Conservation (phyloP, 2,113 vertebrate genomes). For the Zingel zingel region DNA sequence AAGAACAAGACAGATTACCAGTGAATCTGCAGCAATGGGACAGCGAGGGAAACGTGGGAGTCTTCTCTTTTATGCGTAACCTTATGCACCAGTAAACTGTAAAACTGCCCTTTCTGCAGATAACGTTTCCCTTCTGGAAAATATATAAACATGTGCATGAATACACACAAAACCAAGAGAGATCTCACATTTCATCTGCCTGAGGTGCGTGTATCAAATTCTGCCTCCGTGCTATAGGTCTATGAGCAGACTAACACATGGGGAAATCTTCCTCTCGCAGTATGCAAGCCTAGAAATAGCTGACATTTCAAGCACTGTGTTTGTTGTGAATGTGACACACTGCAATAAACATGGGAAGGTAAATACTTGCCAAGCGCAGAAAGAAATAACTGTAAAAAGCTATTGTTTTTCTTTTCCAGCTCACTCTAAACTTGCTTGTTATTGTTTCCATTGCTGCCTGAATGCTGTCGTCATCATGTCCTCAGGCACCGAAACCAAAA, state of each 20-base stretch:
- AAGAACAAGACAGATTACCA: conserved; percentile 38
- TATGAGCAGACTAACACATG: conserved; percentile 27
- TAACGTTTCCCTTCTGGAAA: conserved; percentile 38
- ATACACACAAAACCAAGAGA: conserved; percentile 14
- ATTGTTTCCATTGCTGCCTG: conserved; percentile 36
- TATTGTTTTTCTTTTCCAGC: conserved; percentile 25
- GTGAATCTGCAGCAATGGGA: conserved; percentile 7
- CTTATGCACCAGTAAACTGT: conserved; percentile 9
- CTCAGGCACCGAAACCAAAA: conserved; percentile 21
- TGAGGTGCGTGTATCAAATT: conserved; percentile 31
- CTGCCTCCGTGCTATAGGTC: conserved; percentile 1
- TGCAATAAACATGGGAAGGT: conserved; percentile 41
- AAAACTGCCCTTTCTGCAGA: conserved; percentile 33
- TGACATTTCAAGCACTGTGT: conserved; percentile 25
- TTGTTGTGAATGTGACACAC: conserved; percentile 31
- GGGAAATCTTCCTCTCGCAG: neutral
- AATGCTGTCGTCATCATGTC: conserved; percentile 35
- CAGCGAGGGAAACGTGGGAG: neutral
- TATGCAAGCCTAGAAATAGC: conserved; percentile 15
- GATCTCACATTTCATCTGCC: conserved; percentile 38
- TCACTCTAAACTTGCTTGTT: conserved; percentile 12
- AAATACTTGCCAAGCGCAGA: conserved; percentile 17
- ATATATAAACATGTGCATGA: conserved; percentile 61
- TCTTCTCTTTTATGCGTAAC: neutral
- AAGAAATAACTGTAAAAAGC: conserved; percentile 25